Base-by-base conservation (phyloP, 2,113 vertebrate genomes). In the Abramis brama region DNA sequence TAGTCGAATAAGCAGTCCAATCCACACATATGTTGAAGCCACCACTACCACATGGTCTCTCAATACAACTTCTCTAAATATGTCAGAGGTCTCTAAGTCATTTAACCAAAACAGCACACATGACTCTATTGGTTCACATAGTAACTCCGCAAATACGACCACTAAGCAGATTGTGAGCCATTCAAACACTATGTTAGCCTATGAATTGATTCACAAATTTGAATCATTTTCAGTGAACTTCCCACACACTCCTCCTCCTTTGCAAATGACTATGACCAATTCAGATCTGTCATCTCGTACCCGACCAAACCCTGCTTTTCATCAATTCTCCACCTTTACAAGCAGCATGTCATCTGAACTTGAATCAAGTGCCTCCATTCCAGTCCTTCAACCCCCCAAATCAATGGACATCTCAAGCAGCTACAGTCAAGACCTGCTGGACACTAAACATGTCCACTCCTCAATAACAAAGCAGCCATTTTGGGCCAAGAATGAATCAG, bases 391-490 rank as follows among this genome's bases (percentile, higher is more conserved):
- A 25, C 78, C 77, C 33, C 60, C 77, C 25, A 70, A 70, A 80
- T 81, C 82, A 74, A 39, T 88, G 55, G 59, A 78, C 43, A 36
- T 76, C 76, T 73, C 36, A 45, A 79, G 6, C 43, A 74, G 71
- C 33, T 71, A 27, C 60, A 82, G 60, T 75, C 59, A 75, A 55
- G 52, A 86, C 39, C 33, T 85, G 83, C 83, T 80, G 87, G 85
- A 87, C 77, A 71, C 55, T 77, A 76, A 88, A 88, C 62, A 88
- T 87, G 59, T 64, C 50, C 83, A 87, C 59, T 85, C 77, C 59
- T 71, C 68, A 33, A 85, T 79, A 87, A 85, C 85, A 85, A 84
- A 83, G 80, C 39, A 68, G 66, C 74, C 86, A 87, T 87, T 90
- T 85, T 80, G 79, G 76, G 55, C 43, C 52, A 78, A 86, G 68